A percentile compares a stretch with the other conserved stretches of the same genome.
phyloP scores from a whole-genome alignment of 2,888 invertebrate species.

The Thecophora atra region DNA sequence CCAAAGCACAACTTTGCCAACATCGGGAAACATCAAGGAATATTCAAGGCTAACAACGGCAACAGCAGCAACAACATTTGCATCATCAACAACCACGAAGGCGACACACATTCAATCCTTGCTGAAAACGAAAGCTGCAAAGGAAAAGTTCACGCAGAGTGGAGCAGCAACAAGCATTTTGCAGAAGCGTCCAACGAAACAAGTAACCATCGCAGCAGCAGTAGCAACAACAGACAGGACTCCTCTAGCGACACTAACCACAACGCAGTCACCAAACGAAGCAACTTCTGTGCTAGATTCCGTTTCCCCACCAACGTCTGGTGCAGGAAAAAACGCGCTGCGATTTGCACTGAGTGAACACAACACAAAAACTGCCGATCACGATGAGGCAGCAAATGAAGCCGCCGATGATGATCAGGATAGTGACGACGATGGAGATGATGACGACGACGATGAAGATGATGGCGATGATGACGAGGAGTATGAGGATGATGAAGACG shows the following conservation, averaged over 20 bases:
- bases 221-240: conserved; percentile 1
- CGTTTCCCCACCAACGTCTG: conserved; percentile 18
- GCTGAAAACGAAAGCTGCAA: conserved; percentile 51
- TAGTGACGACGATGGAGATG: conserved; percentile 41
- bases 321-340: conserved; percentile 16
- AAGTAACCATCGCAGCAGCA: conserved; percentile 26
- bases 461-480: conserved; percentile 47
- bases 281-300: conserved; percentile 8
- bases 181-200: conserved; percentile 31
- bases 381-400: conserved; percentile 18
- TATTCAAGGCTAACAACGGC: conserved; percentile 20
- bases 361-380: neutral
- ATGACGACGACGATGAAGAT: conserved; percentile 43
- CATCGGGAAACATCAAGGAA: conserved; percentile 6
- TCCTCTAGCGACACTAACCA: conserved; percentile 28
- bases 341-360: conserved; percentile 12
- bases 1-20: neutral
- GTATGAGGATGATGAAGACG: conserved; percentile 46
- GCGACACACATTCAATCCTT: conserved; percentile 34
- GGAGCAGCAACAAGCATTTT: neutral
- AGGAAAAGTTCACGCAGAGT: neutral
- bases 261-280: conserved; percentile 21
- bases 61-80: conserved; percentile 38
- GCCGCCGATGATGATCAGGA: conserved; percentile 18
- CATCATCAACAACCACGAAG: conserved; percentile 39